Evolutionary conservation across 2,888 invertebrate genomes (phyloP), one percentile per base, ranked within the genome.

Genomic region (Nyleta sp.): DNA sequence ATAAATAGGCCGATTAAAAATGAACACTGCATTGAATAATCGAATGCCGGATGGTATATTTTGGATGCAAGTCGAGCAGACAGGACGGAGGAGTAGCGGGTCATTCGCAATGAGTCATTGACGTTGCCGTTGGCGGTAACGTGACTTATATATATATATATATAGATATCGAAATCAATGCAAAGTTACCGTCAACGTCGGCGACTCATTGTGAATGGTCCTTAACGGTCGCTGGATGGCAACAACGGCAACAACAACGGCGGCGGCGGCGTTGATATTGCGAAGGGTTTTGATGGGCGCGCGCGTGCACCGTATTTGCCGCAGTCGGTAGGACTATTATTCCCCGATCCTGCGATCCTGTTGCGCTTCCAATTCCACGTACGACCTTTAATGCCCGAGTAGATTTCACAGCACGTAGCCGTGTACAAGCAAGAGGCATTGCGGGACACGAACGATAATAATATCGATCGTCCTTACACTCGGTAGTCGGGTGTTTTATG

Each of bases 351-450:
- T 68, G 52, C 68, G 75, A 76, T 80, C 80, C 79, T 80, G 79
- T 80, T 80, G 79, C 79, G 75, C 75, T 38, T 80, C 67, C 80
- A 73, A 80, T 76, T 65, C 60, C 75, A 70, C 68, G 76, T 76
- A 76, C 76, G 68, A 53, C 76, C 73, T 76, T 76, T 75, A 79
- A 79, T 76, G 75, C 71, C n/a, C 71, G 71, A 75, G 75, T 62
- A 71, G 78, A 75, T 79, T 79, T 75, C 71, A 64, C 64, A 70
- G 67, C 79, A 79, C 79, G 79, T 71, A 79, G 71, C 42, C 42
- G 65, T 55, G 50, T 59, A 65, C 65, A 70, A 67, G 57, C 64
- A 57, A 35, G 50, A 62, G 59, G 60, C 44, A 75, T 67, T 73
- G 67, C 71, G 64, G 62, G 38, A 68, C 48, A 62, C 50, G 75